These are phyloP conservation scores for Lucifuga dentata DNA, from an alignment of 2,113 vertebrate genomes.

Conservation along the genomic window DNA sequence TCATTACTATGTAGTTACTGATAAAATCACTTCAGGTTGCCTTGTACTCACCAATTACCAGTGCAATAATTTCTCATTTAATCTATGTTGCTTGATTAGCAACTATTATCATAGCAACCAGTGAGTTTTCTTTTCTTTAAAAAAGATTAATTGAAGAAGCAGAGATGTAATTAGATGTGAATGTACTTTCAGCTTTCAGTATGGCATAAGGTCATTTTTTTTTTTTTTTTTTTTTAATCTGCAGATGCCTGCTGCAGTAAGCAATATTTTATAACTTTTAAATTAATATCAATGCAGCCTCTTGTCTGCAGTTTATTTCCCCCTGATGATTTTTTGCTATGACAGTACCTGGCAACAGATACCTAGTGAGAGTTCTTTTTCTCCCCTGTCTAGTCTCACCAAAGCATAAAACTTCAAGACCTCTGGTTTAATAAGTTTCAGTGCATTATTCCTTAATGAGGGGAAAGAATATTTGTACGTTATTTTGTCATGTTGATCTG, in stretches of 20 bases:
- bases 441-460: no score
- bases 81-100: not conserved
- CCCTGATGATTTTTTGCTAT: slow-evolving; percentile 10
- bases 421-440: slow-evolving; percentile 14
- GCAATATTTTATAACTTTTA: slow-evolving; percentile 28
- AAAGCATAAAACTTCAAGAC: not conserved
- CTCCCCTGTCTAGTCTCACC: slow-evolving; percentile 12
- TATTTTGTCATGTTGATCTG: no score
- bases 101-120: slow-evolving; percentile 38
- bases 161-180: not conserved
- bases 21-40: not conserved
- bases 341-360: slow-evolving; percentile 5
- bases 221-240: no score
- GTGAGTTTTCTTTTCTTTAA: slow-evolving; percentile 21
- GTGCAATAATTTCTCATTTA: not conserved
- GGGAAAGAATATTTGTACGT: no score
- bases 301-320: slow-evolving; percentile 9
- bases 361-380: not conserved
- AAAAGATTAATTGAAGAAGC: slow-evolving; percentile 32
- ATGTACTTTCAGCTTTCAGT: slow-evolving; percentile 36
- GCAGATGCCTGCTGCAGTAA: slow-evolving; percentile 11
- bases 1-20: not conserved
- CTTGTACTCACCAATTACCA: not conserved
- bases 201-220: no score
- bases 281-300: slow-evolving; percentile 11